Evolutionary conservation across 2,797 vertebrate genomes (phyloP), one percentile per base, ranked within the genome.

Genomic region (Crypturellus tataupa): DNA sequence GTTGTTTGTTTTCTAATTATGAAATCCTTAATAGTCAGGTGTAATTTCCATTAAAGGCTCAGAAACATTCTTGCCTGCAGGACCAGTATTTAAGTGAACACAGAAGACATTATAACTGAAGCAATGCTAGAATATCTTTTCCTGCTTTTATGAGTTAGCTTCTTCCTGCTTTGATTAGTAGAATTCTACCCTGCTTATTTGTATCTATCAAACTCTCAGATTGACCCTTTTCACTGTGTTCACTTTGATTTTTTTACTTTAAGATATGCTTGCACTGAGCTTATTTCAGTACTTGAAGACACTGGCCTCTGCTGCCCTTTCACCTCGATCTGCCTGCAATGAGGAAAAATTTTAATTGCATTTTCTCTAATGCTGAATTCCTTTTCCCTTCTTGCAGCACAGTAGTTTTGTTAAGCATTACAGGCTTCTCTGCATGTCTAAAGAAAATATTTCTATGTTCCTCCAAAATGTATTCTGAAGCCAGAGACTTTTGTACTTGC

Each of bases 401-500:
- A 67, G 20, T 12, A 40, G 25, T 76, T 87, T 90, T 76, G 60
- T 20, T 40, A 79, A 79, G 47, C 70, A 68, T 58, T 85, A 2
- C 2, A 59, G 25, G 16, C 60, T 77, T 79, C 67, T 87, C 47
- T 58, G 33, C 58, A 63, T 89, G 92, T 91, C 91, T 84, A 56
- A 89, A 90, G 63, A 56, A 80, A 87, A 53, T 88, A 91, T 64
- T 91, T 91, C 55, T 81, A 31, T 64, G 56, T n/a, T 94, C 64
- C 42, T 93, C 90, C 44, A 49, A 85, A 83, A 39, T 75, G 64
- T 71, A 33, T 94, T 89, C 59, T 5, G 39, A 94, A 95, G 85
- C 70, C 91, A 96, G 65, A 81, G 47, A 90, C 51, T 88, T 81
- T 73, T 73, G 51, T 84, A 86, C 60, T 88, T 92, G 51, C 59